A percentile compares a stretch with the other conserved stretches of the same genome.
Conservation (phyloP, 2,888 invertebrate species). For the Ochropacha duplaris region DNA sequence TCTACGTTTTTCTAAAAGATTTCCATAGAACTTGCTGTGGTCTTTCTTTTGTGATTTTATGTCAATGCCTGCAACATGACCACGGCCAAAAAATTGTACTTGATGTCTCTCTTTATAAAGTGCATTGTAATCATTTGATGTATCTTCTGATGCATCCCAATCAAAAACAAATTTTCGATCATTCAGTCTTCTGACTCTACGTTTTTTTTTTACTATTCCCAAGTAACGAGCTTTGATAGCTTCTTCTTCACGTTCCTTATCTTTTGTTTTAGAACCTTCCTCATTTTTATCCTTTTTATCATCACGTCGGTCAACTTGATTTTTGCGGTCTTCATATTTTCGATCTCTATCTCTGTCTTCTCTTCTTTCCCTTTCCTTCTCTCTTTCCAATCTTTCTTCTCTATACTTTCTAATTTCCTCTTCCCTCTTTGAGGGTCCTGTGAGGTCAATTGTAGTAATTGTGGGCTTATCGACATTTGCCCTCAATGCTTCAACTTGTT, state of each 20-base stretch:
- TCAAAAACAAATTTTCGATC: conserved; percentile 99
- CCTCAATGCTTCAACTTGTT: conserved; percentile 92
- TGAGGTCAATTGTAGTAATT: conserved; percentile 72
- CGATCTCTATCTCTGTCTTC: conserved; percentile 83
- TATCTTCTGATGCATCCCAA: conserved; percentile 99
- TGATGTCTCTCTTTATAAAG: conserved; percentile 98
- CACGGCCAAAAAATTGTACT: conserved; percentile 98
- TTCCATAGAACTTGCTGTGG: conserved; percentile 98
- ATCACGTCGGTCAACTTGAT: conserved; percentile 74
- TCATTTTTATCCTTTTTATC: conserved; percentile 78
- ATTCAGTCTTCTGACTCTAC: conserved; percentile 95
- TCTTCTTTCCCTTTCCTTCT: conserved; percentile 79
- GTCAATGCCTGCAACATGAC: conserved; percentile 98
- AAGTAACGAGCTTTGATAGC: conserved; percentile 98
- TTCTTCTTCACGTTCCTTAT: conserved; percentile 95
- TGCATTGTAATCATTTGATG: conserved; percentile 98
- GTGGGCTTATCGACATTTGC: conserved; percentile 83
- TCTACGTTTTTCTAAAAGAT: conserved; percentile 95
- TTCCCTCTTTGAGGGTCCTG: conserved; percentile 77
- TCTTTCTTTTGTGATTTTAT: conserved; percentile 97
- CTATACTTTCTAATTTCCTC: conserved; percentile 61
- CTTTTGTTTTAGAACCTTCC: conserved; percentile 85
- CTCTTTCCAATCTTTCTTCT: conserved; percentile 57
- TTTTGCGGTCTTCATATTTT: conserved; percentile 79
- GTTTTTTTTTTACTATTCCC: conserved; percentile 95